A percentile compares a stretch with the other conserved stretches of the same genome.
phyloP scores from a whole-genome alignment of 2,888 invertebrate species.

The Taenaris catops region DNA sequence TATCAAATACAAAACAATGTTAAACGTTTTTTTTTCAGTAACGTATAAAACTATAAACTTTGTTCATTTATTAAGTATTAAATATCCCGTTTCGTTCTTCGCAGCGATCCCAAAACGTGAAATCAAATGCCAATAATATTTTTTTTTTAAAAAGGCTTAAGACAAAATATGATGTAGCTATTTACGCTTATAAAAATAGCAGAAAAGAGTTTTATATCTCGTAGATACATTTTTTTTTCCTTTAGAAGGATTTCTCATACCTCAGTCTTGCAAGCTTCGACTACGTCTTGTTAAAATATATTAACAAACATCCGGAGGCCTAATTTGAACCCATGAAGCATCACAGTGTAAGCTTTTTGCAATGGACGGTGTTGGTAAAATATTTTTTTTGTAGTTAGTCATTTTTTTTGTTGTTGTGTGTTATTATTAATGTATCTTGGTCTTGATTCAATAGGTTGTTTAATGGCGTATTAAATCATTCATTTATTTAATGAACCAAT shows the following conservation, averaged over 20 bases:
- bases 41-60: conserved; percentile 28
- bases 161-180: conserved; percentile 20
- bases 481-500: no score
- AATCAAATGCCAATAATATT: conserved; percentile 5
- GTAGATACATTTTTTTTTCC: conserved; percentile 47
- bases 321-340: no score
- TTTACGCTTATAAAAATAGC: conserved; percentile 53
- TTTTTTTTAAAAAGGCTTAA: not conserved
- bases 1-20: conserved; percentile 35
- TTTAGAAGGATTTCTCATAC: conserved; percentile 59
- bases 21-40: conserved; percentile 18
- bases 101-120: conserved; percentile 9
- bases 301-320: conserved; percentile 12
- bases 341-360: no score
- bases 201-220: conserved; percentile 50
- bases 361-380: no score
- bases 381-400: no score
- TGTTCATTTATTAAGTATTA: conserved; percentile 16
- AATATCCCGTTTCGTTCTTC: conserved; percentile 14
- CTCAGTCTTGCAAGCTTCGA: conserved; percentile 73
- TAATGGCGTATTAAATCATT: no score
- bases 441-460: no score
- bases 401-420: no score
- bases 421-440: no score
- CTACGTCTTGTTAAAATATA: conserved; percentile 19